A percentile compares a stretch with the other conserved stretches of the same genome.
These are phyloP conservation scores for Mamestra brassicae DNA, from an alignment of 2,888 invertebrate genomes.

Conservation along the genomic window DNA sequence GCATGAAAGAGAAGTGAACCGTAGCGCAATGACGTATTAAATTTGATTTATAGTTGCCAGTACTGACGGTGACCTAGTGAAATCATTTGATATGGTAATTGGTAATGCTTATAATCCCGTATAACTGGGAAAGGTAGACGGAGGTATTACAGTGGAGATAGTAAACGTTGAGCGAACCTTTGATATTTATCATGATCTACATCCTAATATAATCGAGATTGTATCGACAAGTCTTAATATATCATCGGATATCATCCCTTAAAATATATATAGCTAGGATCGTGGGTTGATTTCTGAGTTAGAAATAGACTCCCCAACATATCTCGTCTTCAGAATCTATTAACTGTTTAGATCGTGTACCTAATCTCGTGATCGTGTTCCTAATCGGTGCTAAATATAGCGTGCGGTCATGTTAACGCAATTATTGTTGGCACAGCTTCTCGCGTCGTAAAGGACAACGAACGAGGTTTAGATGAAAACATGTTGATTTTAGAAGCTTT, in stretches of 20 bases:
- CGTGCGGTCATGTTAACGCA: conserved; percentile 62
- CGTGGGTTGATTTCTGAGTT: conserved; percentile 10
- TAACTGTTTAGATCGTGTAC: conserved; percentile 56
- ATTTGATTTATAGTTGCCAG: conserved; percentile 62
- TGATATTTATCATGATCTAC: conserved; percentile 18
- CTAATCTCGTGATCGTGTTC: conserved; percentile 61
- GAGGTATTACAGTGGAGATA: conserved; percentile 20
- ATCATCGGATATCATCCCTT: conserved; percentile 11
- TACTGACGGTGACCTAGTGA: conserved; percentile 54
- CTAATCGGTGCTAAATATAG: conserved; percentile 62
- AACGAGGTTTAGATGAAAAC: conserved; percentile 44
- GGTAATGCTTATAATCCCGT: conserved; percentile 53
- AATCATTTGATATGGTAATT: conserved; percentile 62
- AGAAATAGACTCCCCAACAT: conserved; percentile 39
- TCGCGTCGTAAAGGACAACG: conserved; percentile 55
- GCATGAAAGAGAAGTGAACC: conserved; percentile 55
- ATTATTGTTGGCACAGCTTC: conserved; percentile 62
- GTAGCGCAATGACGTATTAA: conserved; percentile 53
- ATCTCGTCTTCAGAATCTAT: conserved; percentile 45
- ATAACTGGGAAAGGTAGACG: conserved; percentile 37
- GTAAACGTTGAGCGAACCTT: conserved; percentile 10
- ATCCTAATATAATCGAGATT: conserved; percentile 14
- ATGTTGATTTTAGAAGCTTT: conserved; percentile 26
- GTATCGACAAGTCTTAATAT: conserved; percentile 7
- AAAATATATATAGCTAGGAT: conserved; percentile 8